phyloP scores from a whole-genome alignment of 2,797 vertebrate species.

The Eulemur mongoz region DNA sequence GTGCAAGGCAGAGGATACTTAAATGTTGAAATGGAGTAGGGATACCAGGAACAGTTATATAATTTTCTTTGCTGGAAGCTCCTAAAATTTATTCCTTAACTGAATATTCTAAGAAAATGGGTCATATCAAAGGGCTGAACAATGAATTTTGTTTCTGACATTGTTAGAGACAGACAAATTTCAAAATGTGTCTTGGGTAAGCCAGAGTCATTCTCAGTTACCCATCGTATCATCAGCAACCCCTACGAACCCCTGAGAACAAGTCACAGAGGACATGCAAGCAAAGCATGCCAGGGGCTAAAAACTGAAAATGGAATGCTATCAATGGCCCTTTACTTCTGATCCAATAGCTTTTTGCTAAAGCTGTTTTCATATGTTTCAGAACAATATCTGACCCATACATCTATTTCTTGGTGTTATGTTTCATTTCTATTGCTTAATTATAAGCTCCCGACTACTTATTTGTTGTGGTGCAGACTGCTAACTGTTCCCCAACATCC shows the following conservation, averaged over 20 bases:
- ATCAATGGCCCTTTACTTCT: background rate
- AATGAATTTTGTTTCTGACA: background rate
- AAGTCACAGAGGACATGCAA: background rate
- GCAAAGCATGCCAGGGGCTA: background rate
- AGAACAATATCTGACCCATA: background rate
- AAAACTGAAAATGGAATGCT: constrained; percentile 6
- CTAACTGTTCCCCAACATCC: background rate
- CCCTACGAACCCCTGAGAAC: background rate
- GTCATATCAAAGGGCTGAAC: background rate
- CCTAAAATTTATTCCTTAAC: background rate
- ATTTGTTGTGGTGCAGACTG: background rate
- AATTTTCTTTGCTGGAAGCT: background rate
- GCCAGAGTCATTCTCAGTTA: background rate
- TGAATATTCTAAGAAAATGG: background rate
- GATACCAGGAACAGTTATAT: background rate
- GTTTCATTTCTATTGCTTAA: background rate
- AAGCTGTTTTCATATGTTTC: background rate
- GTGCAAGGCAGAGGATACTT: background rate
- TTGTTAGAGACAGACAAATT: background rate
- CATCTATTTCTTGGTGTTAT: background rate
- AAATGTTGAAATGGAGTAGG: constrained; percentile 6
- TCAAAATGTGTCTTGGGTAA: background rate
- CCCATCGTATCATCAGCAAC: background rate
- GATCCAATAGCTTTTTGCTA: background rate
- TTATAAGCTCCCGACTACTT: background rate